Evolutionary conservation across 2,797 vertebrate genomes (phyloP), one percentile per base, ranked within the genome.

Genomic region (Carapus acus): DNA sequence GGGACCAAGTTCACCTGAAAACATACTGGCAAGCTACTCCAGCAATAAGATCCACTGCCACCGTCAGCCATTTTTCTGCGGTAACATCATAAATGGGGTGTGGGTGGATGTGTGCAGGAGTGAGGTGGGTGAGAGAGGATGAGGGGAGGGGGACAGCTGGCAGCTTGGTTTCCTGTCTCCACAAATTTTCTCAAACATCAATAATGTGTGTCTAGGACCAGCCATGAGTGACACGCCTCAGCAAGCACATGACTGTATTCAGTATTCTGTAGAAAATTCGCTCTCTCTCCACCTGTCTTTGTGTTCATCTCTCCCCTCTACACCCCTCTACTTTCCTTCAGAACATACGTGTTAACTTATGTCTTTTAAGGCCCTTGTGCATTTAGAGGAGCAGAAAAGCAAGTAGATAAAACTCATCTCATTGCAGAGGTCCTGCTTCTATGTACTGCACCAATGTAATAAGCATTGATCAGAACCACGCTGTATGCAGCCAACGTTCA

Each of bases 101-200:
- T 8, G 31, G 31, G 31, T n/a, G n/a, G n/a, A n/a, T n/a, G n/a
- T n/a, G n/a, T n/a, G n/a, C n/a, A n/a, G n/a, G n/a, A n/a, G n/a
- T n/a, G n/a, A n/a, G n/a, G 60, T 8, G 31, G 31, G 31, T 71
- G 70, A 27, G 24, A 27, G 24, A 27, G 24, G 9, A 9, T 5
- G 68, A 53, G 71, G 77, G 76, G 71, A 69, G 69, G 53, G 69
- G 78, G 75, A 83, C 83, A 84, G 80, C 83, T 85, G 84, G 82
- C 81, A 76, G 76, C 80, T 77, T 83, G 55, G 62, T 85, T 85
- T 82, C 73, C 82, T 86, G 85, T 87, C 85, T 67, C 36, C 54
- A 44, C 80, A 79, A 65, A 83, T 85, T 83, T 85, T 81, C 77
- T 80, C 78, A 78, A 73, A 82, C 80, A 85, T 85, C 84, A 88